Conservation (phyloP, 2,888 invertebrate genomes). For the Schizaphis graminum region DNA sequence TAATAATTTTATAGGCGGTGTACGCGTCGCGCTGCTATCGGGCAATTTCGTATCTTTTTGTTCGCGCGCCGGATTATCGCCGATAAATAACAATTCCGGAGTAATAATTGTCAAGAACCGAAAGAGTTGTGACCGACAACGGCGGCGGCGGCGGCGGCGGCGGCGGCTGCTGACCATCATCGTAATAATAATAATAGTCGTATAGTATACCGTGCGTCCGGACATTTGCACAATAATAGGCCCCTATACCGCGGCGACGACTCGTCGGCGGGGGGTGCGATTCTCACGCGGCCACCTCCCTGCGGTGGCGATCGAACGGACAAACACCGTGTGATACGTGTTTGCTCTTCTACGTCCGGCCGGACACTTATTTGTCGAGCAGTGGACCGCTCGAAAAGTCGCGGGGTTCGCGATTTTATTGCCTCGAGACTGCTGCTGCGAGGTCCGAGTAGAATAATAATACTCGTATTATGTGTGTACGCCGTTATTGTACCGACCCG, state of each 20-base stretch:
- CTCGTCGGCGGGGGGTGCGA: conserved; percentile 52
- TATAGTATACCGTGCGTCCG: conserved; percentile 6
- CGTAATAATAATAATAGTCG: background rate
- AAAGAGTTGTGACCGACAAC: conserved; percentile 53
- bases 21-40: conserved; percentile 2
- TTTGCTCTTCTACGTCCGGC: background rate
- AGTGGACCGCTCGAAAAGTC: background rate
- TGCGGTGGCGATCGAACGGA: conserved; percentile 49
- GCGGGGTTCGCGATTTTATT: background rate
- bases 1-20: background rate
- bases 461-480: background rate
- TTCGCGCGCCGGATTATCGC: conserved; percentile 35
- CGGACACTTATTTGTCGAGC: background rate
- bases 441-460: background rate
- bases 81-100: conserved; percentile 64
- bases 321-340: conserved; percentile 29
- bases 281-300: conserved; percentile 49
- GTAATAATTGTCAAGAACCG: conserved; percentile 62
- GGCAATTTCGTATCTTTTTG: conserved; percentile 30
- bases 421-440: background rate
- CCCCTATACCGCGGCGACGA: conserved; percentile 44
- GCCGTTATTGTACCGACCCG: background rate
- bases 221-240: conserved; percentile 64
- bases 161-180: conserved; percentile 40
- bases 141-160: background rate